A percentile compares a stretch with the other conserved stretches of the same genome.
phyloP scores from a whole-genome alignment of 64 coral and sea anemone genomes.

The Hydrozoanthus tunicans region DNA sequence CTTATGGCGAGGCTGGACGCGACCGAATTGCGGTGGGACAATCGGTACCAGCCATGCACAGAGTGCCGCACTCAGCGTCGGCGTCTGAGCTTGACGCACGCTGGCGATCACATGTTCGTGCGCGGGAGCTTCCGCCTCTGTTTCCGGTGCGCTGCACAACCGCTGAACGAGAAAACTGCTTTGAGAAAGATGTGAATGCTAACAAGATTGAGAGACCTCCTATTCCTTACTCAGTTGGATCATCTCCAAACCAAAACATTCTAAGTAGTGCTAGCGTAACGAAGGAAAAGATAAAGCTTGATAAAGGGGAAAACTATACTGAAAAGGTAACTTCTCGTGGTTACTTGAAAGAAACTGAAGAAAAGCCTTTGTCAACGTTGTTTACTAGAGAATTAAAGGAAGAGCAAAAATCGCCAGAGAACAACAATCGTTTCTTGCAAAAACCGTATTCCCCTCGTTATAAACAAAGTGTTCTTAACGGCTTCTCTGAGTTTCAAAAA shows the following conservation, averaged over 20 bases:
- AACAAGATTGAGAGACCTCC: conserved; percentile 21
- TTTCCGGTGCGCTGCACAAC: neutral
- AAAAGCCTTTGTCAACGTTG: neutral
- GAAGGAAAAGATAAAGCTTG: neutral
- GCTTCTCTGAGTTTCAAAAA: neutral
- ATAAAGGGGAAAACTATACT: neutral
- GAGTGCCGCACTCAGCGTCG: neutral
- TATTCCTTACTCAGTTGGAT: neutral
- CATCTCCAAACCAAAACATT: neutral
- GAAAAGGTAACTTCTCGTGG: neutral
- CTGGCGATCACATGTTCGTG: neutral
- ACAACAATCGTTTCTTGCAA: conserved; percentile 9
- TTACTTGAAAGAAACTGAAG: neutral
- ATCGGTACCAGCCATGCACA: neutral
- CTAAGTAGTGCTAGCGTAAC: neutral
- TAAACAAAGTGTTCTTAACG: neutral
- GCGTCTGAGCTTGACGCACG: neutral
- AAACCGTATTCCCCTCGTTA: conserved; percentile 13
- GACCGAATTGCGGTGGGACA: neutral
- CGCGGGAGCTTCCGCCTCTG: neutral
- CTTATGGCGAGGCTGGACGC: neutral
- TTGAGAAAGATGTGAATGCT: conserved; percentile 21
- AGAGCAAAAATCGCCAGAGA: neutral
- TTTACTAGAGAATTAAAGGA: neutral
- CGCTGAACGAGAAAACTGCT: conserved; percentile 19